Evolutionary conservation across 2,113 vertebrate genomes (phyloP).

Genomic region (Podarcis raffonei): DNA sequence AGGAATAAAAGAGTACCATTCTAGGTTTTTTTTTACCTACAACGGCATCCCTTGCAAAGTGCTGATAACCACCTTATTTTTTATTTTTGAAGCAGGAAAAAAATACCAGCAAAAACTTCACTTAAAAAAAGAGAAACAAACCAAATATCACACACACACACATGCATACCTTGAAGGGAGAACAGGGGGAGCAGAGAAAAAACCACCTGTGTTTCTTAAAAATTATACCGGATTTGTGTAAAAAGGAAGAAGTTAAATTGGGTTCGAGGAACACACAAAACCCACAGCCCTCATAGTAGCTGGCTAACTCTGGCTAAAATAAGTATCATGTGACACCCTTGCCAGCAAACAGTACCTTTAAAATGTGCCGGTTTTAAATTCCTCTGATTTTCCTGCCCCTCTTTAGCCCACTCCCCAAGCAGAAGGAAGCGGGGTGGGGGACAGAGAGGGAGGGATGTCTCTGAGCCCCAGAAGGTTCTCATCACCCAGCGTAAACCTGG

Average conservation of each 20-base stretch:
- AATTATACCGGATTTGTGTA: slow-evolving; percentile 60
- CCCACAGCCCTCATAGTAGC: slow-evolving; percentile 67
- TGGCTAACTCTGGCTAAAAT: slow-evolving; percentile 73
- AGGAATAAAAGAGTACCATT: slow-evolving; percentile 49
- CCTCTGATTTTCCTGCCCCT: slow-evolving; percentile 5
- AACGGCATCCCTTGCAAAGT: slow-evolving; percentile 30
- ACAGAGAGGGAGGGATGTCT: background rate
- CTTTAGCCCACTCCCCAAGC: slow-evolving; percentile 43
- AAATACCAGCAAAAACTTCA: slow-evolving; percentile 29
- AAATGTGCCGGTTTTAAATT: slow-evolving; percentile 53
- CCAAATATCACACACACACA: slow-evolving; percentile 28
- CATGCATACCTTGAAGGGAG: slow-evolving; percentile 63
- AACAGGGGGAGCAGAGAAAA: slow-evolving; percentile 40
- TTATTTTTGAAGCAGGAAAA: background rate
- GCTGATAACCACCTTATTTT: background rate
- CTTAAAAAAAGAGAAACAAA: too few species aligned
- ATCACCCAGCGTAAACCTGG: slow-evolving; percentile 89
- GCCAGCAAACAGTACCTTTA: slow-evolving; percentile 64
- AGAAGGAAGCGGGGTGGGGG: slow-evolving; percentile 33
- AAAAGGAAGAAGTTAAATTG: slow-evolving; percentile 56
- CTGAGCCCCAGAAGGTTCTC: background rate
- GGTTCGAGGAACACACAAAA: slow-evolving; percentile 53
- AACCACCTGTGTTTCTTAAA: slow-evolving; percentile 62
- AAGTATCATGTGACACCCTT: slow-evolving; percentile 72
- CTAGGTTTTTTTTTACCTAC: slow-evolving; percentile 25